These are phyloP conservation scores for Polyergus mexicanus DNA, from an alignment of 1,140 invertebrate genomes.

Conservation along the genomic window DNA sequence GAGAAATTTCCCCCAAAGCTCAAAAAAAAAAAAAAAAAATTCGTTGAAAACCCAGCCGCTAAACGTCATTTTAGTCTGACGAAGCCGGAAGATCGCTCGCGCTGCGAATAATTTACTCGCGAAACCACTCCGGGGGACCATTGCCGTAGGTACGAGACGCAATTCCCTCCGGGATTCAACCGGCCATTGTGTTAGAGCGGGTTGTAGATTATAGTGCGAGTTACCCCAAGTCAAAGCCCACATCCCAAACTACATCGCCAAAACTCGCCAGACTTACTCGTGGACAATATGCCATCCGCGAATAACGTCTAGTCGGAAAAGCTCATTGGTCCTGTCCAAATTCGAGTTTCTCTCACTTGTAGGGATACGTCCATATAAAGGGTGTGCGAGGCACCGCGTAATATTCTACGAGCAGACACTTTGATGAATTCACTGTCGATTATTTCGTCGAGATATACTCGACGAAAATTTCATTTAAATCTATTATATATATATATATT, in stretches of 20 bases:
- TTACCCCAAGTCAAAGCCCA: conserved; percentile 63
- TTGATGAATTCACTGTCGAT: conserved; percentile 36
- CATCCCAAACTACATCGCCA: conserved; percentile 52
- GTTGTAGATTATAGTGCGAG: conserved; percentile 63
- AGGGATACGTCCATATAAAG: conserved; percentile 32
- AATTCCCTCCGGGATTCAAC: conserved; percentile 58
- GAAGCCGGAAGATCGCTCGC: conserved; percentile 51
- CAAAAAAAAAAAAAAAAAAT: too few species aligned
- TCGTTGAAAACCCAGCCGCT: conserved; percentile 6
- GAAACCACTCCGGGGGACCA: conserved; percentile 56
- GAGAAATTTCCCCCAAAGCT: neutral
- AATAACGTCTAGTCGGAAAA: conserved; percentile 63
- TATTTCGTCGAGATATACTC: conserved; percentile 15
- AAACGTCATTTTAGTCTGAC: conserved; percentile 48
- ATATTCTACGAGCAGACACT: conserved; percentile 26
- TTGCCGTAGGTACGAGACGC: conserved; percentile 60
- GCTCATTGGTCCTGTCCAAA: conserved; percentile 48
- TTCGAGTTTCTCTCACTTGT: conserved; percentile 61
- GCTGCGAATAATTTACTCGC: conserved; percentile 63
- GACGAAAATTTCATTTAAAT: conserved; percentile 24
- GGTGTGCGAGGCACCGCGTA: neutral
- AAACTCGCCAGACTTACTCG: conserved; percentile 56
- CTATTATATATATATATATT: too few species aligned
- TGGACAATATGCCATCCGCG: conserved; percentile 61
- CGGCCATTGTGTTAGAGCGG: conserved; percentile 59